Conservation (phyloP, 1,140 invertebrate genomes). For the fruit fly (Drosophila melanogaster) region DNA sequence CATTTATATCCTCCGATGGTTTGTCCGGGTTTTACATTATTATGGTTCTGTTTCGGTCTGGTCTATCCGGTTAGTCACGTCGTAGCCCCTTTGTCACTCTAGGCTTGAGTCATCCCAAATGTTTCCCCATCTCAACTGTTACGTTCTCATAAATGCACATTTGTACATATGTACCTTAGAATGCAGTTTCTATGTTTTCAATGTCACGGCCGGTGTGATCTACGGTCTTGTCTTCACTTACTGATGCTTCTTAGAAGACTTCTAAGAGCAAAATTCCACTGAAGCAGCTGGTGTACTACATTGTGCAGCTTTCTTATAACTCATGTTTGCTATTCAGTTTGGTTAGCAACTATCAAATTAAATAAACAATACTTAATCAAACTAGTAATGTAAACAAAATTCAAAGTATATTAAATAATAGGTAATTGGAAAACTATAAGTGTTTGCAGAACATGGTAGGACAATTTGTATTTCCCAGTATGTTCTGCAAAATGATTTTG, state of each 20-base stretch:
- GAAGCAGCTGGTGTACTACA: conserved; percentile 52
- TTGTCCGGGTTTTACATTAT: conserved; percentile 2
- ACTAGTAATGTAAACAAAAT: conserved; percentile 3
- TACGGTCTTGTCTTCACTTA: not conserved
- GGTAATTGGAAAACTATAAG: conserved; percentile 11
- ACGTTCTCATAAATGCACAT: not conserved
- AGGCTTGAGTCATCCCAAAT: conserved; percentile 44
- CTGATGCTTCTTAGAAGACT: conserved; percentile 10
- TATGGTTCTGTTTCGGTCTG: conserved; percentile 40
- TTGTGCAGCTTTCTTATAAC: conserved; percentile 19
- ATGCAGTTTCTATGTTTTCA: conserved; percentile 9
- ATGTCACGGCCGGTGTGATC: conserved; percentile 19
- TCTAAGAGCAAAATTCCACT: conserved; percentile 43
- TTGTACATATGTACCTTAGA: conserved; percentile 2
- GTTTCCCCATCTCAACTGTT: not conserved
- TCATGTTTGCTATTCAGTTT: conserved; percentile 40
- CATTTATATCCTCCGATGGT: conserved; percentile 26
- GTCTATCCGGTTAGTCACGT: conserved; percentile 26
- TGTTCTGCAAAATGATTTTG: conserved; percentile 41
- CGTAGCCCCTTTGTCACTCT: conserved; percentile 58
- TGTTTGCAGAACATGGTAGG: conserved; percentile 7
- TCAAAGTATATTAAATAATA: conserved; percentile 10
- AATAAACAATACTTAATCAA: conserved; percentile 5
- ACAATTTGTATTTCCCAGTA: conserved; percentile 24
- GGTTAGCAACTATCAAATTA: conserved; percentile 57